Evolutionary conservation across 2,888 invertebrate genomes (phyloP), one percentile per base, ranked within the genome.

Genomic region (Platycnemis pennipes): DNA sequence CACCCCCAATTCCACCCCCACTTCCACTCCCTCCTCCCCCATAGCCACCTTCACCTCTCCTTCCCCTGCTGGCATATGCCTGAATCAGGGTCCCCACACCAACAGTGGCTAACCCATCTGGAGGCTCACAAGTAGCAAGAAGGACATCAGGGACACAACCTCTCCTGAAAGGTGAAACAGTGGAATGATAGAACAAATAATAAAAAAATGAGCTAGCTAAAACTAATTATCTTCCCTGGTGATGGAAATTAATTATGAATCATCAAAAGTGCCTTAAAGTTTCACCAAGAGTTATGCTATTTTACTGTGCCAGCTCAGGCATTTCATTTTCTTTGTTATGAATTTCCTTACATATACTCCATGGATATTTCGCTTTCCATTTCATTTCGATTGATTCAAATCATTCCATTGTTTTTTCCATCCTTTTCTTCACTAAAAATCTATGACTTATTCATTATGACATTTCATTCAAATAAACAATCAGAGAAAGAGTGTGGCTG

Each of bases 81-180:
- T 98, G 98, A 95, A 98, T 97, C 95, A 98, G 97, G 95, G 97
- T 97, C 11, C 97, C 97, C 95, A 97, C 97, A 1, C 98, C 98
- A 89, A 98, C 97, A 0, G 98, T 98, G 0, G 98, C 97, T 85
- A 99, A 96, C 45, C 97, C 97, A 95, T 97, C 97, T 0, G 99
- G 99, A 89, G 98, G 98, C 95, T 99, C 98, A 94, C 99, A 98
- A 0, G 99, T 99, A 7, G 99, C 98, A 95, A 99, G 97, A 87
- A 99, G 96, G 0, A 99, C 98, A 95, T 99, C 99, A 0, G 99
- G 99, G 0, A 99, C 99, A 95, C 98, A 98, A 0, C 98, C 98
- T 94, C 98, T 98, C 95, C 98, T 98, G 96, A 94, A 96, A 96
- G 94, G 94, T 94, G n/a, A 95, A 94, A 22, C 19, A 11, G 13